A percentile compares a stretch with the other conserved stretches of the same genome.
phyloP scores from a whole-genome alignment of 2,113 vertebrate species.

The Neodon shergylaensis region DNA sequence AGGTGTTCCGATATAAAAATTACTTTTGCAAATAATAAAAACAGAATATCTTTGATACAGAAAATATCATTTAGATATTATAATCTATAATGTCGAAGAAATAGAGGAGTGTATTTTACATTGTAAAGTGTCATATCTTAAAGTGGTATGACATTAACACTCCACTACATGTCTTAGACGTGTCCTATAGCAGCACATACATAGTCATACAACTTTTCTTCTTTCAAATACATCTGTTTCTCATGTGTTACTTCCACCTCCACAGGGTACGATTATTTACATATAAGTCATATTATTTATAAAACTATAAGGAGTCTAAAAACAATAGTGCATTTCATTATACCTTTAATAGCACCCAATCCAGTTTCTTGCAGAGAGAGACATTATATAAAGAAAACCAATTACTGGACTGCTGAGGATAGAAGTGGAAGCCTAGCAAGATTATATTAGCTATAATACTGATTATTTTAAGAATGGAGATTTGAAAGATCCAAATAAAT shows the following conservation, averaged over 20 bases:
- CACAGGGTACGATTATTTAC: conserved; percentile 17
- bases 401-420: background rate
- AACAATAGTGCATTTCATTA: background rate
- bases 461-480: background rate
- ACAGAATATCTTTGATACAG: conserved; percentile 7
- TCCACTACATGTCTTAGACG: background rate
- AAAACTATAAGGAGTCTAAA: background rate
- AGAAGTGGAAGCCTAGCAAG: background rate
- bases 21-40: background rate
- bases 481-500: background rate
- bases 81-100: background rate
- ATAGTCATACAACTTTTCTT: background rate
- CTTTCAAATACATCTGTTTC: background rate
- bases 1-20: conserved; percentile 10
- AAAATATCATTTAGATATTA: background rate
- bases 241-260: background rate
- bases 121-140: background rate
- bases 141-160: background rate
- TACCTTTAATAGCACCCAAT: background rate
- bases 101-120: conserved; percentile 23
- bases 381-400: background rate
- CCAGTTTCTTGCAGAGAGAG: background rate
- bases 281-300: conserved; percentile 21
- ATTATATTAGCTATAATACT: background rate
- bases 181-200: background rate